Evolutionary conservation across 92 coral and sea anemone species (phyloP).

Genomic region (Parazoanthus darwini): DNA sequence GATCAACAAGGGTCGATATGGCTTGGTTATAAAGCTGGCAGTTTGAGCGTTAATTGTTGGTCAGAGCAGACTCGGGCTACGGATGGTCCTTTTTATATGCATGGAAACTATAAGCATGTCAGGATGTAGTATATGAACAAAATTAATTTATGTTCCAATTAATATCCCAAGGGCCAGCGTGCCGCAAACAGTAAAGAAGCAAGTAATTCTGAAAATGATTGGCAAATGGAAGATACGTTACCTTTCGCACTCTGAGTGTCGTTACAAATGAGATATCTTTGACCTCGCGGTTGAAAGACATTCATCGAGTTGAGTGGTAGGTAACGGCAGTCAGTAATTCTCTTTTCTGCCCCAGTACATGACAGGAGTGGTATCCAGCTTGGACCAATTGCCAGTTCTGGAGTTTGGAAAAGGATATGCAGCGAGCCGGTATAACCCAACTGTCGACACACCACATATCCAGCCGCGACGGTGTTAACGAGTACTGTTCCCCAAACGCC

Average conservation of each 20-base stretch:
- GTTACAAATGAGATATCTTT: neutral
- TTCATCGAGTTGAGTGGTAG: neutral
- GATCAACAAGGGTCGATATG: too few species aligned
- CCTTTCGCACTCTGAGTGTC: neutral
- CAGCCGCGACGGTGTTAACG: neutral
- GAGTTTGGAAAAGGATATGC: neutral
- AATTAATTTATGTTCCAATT: too few species aligned
- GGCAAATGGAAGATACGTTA: neutral
- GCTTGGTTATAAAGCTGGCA: too few species aligned
- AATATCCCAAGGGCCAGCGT: too few species aligned
- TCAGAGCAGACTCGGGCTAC: too few species aligned
- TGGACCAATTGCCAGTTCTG: neutral
- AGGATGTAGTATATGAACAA: too few species aligned
- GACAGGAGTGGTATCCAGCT: neutral
- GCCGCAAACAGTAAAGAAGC: too few species aligned
- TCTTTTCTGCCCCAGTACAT: neutral
- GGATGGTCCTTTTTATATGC: too few species aligned
- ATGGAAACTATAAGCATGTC: too few species aligned
- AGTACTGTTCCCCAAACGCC: neutral
- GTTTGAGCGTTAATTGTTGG: too few species aligned
- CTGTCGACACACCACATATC: conserved; percentile 1
- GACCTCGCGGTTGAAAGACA: neutral
- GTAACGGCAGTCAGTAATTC: neutral
- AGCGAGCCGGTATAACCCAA: neutral
- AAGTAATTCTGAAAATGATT: too few species aligned